Base-by-base conservation (phyloP, 2,113 vertebrate genomes). In the Hippocampus abdominalis region DNA sequence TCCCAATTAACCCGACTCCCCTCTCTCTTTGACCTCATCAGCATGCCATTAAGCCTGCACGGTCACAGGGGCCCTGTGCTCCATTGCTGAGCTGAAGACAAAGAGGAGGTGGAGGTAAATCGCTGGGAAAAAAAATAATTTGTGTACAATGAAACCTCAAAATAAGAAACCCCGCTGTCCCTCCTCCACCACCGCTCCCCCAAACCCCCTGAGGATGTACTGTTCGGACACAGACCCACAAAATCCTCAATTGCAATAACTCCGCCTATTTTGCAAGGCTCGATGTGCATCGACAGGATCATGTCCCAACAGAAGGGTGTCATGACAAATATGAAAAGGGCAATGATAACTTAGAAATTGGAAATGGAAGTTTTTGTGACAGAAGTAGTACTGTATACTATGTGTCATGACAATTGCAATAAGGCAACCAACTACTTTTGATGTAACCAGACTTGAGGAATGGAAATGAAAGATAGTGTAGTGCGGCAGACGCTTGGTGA, bases 1-100 rank as follows among this genome's bases (percentile, higher is more conserved):
- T 90, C 80, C 81, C 82, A 92, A 92, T 93, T 92, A 92, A 91
- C 90, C 89, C 23, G 60, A 64, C 76, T 82, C 83, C 77, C 83
- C 86, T 80, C 81, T 85, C 73, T 81, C 73, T 84, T 73, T 89
- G 87, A 92, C 89, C 90, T 92, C 91, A 91, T 91, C 87, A 90
- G 81, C 74, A 76, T 69, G 80, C 74, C 78, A 80, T 87, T 89
- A 91, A 84, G 83, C 72, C 79, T 74, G 69, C 64, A 62, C 49
- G 54, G 84, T 86, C 88, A 83, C 83, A 66, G 75, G 84, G 87
- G 87, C 77, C 86, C 75, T 87, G 76, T 79, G 79, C 83, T 21
- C 84, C 69, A 82, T 85, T 74, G 49, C 68, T 74, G 68, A 80
- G 27, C 74, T 70, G 77, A 56, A 69, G 7, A 68, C 62, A 81